Evolutionary conservation across 2,888 invertebrate genomes (phyloP), one percentile per base, ranked within the genome.

Genomic region (Synanthedon myopaeformis): DNA sequence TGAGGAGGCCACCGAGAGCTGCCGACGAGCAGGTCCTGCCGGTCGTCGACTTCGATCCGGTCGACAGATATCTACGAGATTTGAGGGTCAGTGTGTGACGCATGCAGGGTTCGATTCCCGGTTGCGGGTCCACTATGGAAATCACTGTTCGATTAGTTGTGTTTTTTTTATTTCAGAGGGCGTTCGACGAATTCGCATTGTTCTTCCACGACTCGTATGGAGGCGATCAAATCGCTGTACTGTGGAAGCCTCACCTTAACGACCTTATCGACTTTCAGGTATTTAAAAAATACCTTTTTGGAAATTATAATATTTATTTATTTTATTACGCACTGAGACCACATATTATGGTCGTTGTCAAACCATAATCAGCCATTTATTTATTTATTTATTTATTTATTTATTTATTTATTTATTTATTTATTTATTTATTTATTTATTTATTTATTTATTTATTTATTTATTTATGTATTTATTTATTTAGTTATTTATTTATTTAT

Each of bases 181-280:
- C 90, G 35, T 96, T 92, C 74, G 89, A 89, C 0, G 92, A 96
- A 8, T 91, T 92, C 69, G 97, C 96, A 0, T 72, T 95, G 53
- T 97, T 98, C 76, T 97, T 98, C 82, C 92, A 96, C 79, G 95
- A 98, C 78, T 83, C 89, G 0, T 95, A 93, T 76, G 97, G 96
- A n/a, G 97, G 97, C 1, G 89, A 90, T 59, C 86, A 91, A n/a
- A 93, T 98, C 58, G 95, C 92, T 0, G 93, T 97, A 49, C 77
- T 97, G 35, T 94, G 97, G 92, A 95, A 92, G 65, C 96, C 96
- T 0, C 82, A 89, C 51, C 86, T 90, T 0, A 72, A 89, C 11
- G 86, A 90, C 48, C 67, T 81, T 4, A 89, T 87, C 57, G 92
- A 93, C 0, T 94, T 96, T 62, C 95, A 95, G 89, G 94, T 95